Base-by-base conservation (phyloP, 2,888 invertebrate species). In the Xiphydria camelus region DNA sequence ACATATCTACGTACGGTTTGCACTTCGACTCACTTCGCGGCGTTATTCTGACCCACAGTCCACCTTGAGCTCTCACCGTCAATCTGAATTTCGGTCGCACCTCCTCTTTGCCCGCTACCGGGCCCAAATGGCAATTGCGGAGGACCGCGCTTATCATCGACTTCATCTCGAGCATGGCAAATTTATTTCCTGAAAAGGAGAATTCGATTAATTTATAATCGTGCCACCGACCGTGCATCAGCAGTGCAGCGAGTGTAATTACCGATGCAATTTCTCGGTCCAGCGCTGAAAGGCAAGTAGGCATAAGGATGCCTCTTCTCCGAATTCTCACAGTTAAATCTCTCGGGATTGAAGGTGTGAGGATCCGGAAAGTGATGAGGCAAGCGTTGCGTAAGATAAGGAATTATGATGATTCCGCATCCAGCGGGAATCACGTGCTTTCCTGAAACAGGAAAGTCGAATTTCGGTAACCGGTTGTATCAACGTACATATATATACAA, bases 101-200 rank as follows among this genome's bases (percentile, higher is more conserved):
- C 36, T 80, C 79, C 19, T 77, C 76, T 9, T 74, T 65, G 7
- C 73, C 77, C n/a, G 81, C 79, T 2, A 77, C 68, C 1, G 82
- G 72, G 5, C 70, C 51, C 22, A 87, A 55, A 12, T 61, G 74
- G 64, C 80, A 86, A 49, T 79, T 77, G 9, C 78, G 69, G 12
- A 83, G 62, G 7, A 86, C 73, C 14, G 78, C 77, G 10, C 81
- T 79, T 14, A 87, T 61, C 1, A 83, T 62, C 45, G 82, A 78
- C 66, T 82, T 82, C n/a, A 85, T 79, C 66, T 87, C 87, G 26
- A 84, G 64, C 70, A 83, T 80, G 0, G 86, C 86, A 61, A 84
- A 87, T 53, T 82, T 80, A 70, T 86, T 82, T n/a, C 87, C 83
- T 76, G 74, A 3, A 77, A 77, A 20, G 10, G 15, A 14, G 3